These are phyloP conservation scores for Gobius niger DNA, from an alignment of 2,113 vertebrate species.

Conservation along the genomic window DNA sequence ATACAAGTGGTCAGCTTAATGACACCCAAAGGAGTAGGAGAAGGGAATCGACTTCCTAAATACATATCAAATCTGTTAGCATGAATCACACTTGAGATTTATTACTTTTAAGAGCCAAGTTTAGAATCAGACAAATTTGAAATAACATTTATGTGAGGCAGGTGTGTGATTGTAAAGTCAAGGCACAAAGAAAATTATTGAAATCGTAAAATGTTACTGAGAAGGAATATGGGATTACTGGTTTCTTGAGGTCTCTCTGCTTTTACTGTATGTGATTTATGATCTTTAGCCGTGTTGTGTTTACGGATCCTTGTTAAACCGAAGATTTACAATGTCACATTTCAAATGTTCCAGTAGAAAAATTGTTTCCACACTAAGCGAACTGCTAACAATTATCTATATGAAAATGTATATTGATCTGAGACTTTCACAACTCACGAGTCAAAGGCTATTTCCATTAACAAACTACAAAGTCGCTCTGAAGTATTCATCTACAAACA, in stretches of 20 bases:
- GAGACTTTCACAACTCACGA: too few species aligned
- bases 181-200: conserved; percentile 37
- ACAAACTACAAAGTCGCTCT: too few species aligned
- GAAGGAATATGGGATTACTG: conserved; percentile 7
- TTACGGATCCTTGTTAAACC: conserved; percentile 30
- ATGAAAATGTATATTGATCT: neutral
- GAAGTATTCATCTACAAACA: too few species aligned
- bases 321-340: neutral
- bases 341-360: neutral
- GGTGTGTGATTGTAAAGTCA: conserved; percentile 50
- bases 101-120: too few species aligned
- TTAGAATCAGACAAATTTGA: too few species aligned
- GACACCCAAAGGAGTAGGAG: too few species aligned
- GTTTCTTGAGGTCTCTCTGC: conserved; percentile 13
- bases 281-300: conserved; percentile 35
- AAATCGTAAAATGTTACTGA: conserved; percentile 64
- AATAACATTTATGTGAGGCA: conserved; percentile 10
- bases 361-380: neutral
- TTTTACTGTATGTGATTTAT: conserved; percentile 57
- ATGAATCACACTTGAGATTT: too few species aligned
- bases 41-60: too few species aligned
- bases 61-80: too few species aligned
- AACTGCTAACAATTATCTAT: neutral
- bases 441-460: too few species aligned
- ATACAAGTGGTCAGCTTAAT: too few species aligned